A percentile compares a stretch with the other conserved stretches of the same genome.
Conservation (phyloP, 2,113 vertebrate genomes). For the Syngnathus scovelli region DNA sequence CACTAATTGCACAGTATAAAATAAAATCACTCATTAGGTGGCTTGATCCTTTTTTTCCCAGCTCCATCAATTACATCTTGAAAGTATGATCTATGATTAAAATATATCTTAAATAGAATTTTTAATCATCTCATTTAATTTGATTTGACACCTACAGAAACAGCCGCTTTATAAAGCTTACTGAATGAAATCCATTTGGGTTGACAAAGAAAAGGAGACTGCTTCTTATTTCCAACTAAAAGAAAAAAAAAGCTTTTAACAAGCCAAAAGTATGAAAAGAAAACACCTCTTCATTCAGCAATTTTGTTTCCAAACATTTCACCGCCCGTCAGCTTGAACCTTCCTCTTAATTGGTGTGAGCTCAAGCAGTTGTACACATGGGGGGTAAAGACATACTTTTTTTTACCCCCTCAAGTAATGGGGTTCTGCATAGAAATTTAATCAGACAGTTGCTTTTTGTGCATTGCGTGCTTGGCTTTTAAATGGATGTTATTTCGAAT, state of each 20-base stretch:
- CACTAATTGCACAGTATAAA: background rate
- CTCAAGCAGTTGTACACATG: constrained; percentile 31
- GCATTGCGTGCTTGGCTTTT: constrained; percentile 39
- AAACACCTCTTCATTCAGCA: constrained; percentile 30
- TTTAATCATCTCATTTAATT: background rate
- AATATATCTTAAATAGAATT: constrained; percentile 10
- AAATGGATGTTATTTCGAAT: constrained; percentile 50
- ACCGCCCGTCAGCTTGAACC: constrained; percentile 55
- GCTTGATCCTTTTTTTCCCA: background rate
- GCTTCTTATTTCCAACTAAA: constrained; percentile 23
- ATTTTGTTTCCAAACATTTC: constrained; percentile 22
- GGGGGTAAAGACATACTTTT: constrained; percentile 7
- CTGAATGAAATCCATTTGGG: constrained; percentile 10
- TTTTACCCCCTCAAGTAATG: constrained; percentile 29
- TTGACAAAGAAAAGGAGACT: constrained; percentile 27
- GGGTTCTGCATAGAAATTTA: constrained; percentile 35
- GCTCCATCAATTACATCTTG: background rate
- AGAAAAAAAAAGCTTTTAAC: constrained; percentile 24
- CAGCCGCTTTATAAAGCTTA: constrained; percentile 13
- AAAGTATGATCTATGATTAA: background rate
- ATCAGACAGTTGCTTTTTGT: constrained; percentile 44
- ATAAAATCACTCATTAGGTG: background rate
- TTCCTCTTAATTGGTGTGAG: constrained; percentile 63
- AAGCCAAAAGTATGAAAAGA: constrained; percentile 33
- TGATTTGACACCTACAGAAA: constrained; percentile 6